Evolutionary conservation across 2,113 vertebrate species (phyloP).

Genomic region (Misgurnus mizolepis): DNA sequence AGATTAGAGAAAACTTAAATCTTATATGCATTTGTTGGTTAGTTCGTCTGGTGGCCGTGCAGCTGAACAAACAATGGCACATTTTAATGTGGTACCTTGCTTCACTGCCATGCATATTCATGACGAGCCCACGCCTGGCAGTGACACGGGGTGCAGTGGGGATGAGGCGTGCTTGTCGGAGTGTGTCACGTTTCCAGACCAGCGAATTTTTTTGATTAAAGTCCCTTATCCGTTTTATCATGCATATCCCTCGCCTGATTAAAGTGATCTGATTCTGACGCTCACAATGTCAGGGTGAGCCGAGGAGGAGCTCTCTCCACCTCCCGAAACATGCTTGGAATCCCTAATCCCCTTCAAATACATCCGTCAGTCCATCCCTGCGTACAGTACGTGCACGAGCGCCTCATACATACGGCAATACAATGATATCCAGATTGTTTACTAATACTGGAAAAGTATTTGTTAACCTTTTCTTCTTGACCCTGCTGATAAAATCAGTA

Average conservation of each 20-base stretch:
- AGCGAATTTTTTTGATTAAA: constrained; percentile 99
- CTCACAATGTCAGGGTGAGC: constrained; percentile 98
- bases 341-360: constrained; percentile 78
- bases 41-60: constrained; percentile 50
- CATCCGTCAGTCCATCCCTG: constrained; percentile 39
- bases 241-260: constrained; percentile 99
- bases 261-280: constrained; percentile 99
- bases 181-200: constrained; percentile 99
- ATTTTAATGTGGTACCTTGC: constrained; percentile 90
- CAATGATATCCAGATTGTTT: constrained; percentile 4
- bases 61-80: constrained; percentile 81
- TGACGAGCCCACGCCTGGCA: constrained; percentile 84
- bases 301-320: constrained; percentile 81
- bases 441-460: neutral
- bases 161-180: constrained; percentile 94
- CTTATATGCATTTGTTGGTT: constrained; percentile 33
- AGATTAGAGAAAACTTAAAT: constrained; percentile 23
- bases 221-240: constrained; percentile 99
- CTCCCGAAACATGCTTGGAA: constrained; percentile 89
- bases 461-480: no score
- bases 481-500: no score
- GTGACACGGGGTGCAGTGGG: constrained; percentile 75
- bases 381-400: constrained; percentile 2
- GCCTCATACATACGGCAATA: neutral
- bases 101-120: constrained; percentile 90